Evolutionary conservation across 2,113 vertebrate genomes (phyloP), one percentile per base, ranked within the genome.

Genomic region (Parotia lawesii): DNA sequence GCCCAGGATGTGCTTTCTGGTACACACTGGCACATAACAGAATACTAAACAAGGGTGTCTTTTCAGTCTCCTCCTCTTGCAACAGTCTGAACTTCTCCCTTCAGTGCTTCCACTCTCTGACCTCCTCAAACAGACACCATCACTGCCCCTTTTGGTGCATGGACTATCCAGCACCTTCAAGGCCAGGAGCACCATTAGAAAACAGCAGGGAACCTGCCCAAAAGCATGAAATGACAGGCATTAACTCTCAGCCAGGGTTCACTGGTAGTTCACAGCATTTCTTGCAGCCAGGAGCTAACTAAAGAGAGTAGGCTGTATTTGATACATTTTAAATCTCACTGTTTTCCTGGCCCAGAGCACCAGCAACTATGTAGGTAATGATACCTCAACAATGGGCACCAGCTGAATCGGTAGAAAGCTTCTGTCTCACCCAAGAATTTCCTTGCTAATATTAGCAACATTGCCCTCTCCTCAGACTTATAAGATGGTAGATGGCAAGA

Each of bases 201-300:
- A 90, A 84, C 66, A 81, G 9, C 15, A 75, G 61, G 45, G 71
- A 89, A 42, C 45, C 57, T 61, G 50, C 29, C 38, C 85, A 38
- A 94, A 85, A 93, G 62, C 87, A 69, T 61, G 70, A 87, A 93
- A 69, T 91, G 64, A 61, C 44, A 89, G 47, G 29, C 42, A 83
- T 70, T 91, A 85, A 61, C 58, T 78, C 62, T 78, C 42, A 87
- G 62, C 33, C 44, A 66, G 66, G 27, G 91, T 95, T 93, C 78
- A 90, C 42, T 29, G 17, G 22, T 61, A 82, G 70, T 78, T 93
- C 70, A 73, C 28, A 84, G 27, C 19, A 42, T 50, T 85, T 60
- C 67, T 79, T 58, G 40, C 11, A 87, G 87, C 18, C 58, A 94
- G 50, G 24, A 79, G 27, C 15, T 79, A 69, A 78, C 81, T 50